A percentile compares a stretch with the other conserved stretches of the same genome.
These are phyloP conservation scores for Cantharis flavilabris DNA, from an alignment of 2,888 invertebrate genomes.

Conservation along the genomic window DNA sequence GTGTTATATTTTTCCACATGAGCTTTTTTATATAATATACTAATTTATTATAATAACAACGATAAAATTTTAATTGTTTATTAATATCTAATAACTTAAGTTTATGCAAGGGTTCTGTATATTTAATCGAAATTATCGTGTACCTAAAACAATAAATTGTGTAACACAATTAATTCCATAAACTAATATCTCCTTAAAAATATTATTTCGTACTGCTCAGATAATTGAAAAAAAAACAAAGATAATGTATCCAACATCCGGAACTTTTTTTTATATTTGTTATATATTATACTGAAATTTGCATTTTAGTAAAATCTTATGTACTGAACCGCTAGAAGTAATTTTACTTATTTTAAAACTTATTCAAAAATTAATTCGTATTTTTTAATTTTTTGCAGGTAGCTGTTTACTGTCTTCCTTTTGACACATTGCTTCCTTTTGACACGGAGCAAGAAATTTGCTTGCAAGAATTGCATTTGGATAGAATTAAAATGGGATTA, in stretches of 20 bases:
- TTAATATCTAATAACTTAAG: background rate
- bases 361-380: background rate
- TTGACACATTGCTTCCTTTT: background rate
- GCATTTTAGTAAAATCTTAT: too few species aligned
- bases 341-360: too few species aligned
- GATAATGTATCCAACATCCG: background rate
- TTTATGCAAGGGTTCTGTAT: background rate
- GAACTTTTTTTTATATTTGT: background rate
- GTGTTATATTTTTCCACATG: too few species aligned
- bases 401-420: background rate
- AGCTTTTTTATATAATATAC: too few species aligned
- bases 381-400: background rate
- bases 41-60: too few species aligned
- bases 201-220: background rate
- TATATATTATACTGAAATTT: background rate
- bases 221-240: background rate
- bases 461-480: conserved; percentile 1
- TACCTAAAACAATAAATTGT: background rate
- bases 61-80: too few species aligned
- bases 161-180: background rate
- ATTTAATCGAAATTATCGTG: background rate
- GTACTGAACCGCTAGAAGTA: too few species aligned
- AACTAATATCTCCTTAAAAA: background rate
- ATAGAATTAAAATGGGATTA: background rate
- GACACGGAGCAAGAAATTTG: conserved; percentile 12